Conservation (phyloP, 1,140 invertebrate species). For the Eumeta japonica region DNA sequence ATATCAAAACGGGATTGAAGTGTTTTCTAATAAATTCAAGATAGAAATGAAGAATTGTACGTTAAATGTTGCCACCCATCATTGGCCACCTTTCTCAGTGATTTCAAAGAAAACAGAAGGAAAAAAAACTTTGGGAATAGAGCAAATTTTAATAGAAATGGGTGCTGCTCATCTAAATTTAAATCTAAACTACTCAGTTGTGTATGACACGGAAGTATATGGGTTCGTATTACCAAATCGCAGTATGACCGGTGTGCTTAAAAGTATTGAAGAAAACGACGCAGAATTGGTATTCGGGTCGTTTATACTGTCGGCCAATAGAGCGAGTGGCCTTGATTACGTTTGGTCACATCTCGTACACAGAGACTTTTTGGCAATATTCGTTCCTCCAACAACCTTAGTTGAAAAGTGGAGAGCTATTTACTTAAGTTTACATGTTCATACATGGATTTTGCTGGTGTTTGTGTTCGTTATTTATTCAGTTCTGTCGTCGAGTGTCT, state of each 20-base stretch:
- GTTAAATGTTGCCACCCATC: neutral
- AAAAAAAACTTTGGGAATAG: neutral
- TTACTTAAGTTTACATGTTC: constrained; percentile 1
- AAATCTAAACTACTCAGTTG: neutral
- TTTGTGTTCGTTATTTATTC: constrained; percentile 3
- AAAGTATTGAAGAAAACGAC: constrained; percentile 1
- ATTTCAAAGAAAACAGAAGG: neutral
- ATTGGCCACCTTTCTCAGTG: neutral
- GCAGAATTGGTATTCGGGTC: constrained; percentile 3
- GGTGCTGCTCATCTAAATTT: neutral
- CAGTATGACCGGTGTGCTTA: neutral
- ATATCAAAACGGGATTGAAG: neutral
- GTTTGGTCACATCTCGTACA: constrained; percentile 2
- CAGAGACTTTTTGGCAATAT: constrained; percentile 3
- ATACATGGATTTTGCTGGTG: neutral
- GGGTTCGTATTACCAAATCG: constrained; percentile 2
- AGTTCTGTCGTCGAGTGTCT: neutral
- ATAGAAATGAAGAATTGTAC: neutral
- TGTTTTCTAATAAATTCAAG: neutral
- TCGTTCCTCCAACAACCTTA: neutral
- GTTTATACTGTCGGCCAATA: constrained; percentile 2
- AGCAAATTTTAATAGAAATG: neutral
- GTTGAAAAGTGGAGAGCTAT: constrained; percentile 3
- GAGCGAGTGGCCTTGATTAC: constrained; percentile 4
- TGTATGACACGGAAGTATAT: neutral